Percentiles rank a stretch among this genome's conserved stretches.
Conservation (phyloP, 2,113 vertebrate species). For the Psilopsiagon aurifrons region DNA sequence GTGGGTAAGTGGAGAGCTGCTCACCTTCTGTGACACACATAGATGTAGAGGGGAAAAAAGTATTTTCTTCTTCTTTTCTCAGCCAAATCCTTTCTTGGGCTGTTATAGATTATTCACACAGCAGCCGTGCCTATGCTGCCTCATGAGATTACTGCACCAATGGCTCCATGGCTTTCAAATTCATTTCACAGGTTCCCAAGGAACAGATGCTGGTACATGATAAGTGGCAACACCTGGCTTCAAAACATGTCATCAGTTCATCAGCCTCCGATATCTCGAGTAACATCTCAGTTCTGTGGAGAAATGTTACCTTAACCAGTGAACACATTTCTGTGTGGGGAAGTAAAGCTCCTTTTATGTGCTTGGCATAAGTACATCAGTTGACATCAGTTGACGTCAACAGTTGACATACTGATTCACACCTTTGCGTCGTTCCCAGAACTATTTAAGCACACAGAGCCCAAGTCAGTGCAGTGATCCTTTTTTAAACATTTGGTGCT, state of each 20-base stretch:
- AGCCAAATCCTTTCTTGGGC: not conserved
- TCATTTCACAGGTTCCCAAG: constrained; percentile 37
- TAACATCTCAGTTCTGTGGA: not conserved
- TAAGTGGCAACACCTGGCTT: constrained; percentile 48
- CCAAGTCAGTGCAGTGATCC: not conserved
- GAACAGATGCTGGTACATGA: constrained; percentile 63
- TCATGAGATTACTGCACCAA: constrained; percentile 7
- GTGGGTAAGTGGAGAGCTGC: not conserved
- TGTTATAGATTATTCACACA: not conserved
- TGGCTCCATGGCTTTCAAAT: constrained; percentile 22
- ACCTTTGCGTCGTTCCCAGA: not conserved
- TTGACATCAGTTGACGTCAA: not conserved
- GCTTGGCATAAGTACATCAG: not conserved
- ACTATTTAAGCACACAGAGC: not conserved
- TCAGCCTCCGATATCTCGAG: constrained; percentile 32
- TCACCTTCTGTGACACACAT: not conserved
- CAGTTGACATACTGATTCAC: constrained; percentile 11
- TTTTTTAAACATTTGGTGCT: not conserved
- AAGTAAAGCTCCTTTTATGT: not conserved
- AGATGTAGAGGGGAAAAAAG: not conserved
- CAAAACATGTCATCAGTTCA: constrained; percentile 35
- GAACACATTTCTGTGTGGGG: constrained; percentile 10
- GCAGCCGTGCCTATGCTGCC: not conserved
- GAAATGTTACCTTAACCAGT: constrained; percentile 21
- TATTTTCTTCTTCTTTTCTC: not conserved